phyloP scores from a whole-genome alignment of 2,113 vertebrate genomes.

The Fulmarus glacialis region DNA sequence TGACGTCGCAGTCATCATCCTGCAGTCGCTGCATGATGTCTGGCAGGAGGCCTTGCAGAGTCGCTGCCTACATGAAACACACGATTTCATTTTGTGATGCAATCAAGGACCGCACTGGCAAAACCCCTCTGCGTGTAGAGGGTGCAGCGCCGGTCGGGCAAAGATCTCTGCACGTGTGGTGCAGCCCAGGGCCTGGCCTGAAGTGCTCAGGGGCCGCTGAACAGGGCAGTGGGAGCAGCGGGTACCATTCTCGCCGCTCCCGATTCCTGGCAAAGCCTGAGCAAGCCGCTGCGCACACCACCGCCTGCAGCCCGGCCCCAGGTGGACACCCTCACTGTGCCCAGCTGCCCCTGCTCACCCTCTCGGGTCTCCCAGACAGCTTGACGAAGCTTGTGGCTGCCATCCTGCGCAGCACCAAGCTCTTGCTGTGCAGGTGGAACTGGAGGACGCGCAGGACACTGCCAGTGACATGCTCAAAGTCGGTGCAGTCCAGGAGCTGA shows the following conservation, averaged over 20 bases:
- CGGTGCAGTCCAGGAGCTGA: background rate
- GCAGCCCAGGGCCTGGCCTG: background rate
- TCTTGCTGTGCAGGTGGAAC: background rate
- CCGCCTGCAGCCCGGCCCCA: background rate
- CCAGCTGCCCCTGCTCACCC: background rate
- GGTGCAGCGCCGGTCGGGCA: background rate
- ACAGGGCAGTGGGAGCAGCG: background rate
- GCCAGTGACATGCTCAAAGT: fast-evolving
- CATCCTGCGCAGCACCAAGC: background rate
- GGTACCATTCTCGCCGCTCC: background rate
- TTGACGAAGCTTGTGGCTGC: background rate
- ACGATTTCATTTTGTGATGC: background rate
- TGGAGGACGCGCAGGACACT: fast-evolving
- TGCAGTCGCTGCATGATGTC: background rate
- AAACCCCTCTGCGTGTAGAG: background rate
- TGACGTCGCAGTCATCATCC: background rate
- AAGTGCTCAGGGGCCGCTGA: background rate
- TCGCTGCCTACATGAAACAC: background rate
- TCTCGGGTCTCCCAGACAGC: background rate
- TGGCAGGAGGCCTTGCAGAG: background rate
- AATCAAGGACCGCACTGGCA: background rate
- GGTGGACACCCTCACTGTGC: background rate
- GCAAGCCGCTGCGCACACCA: background rate
- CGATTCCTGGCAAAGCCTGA: background rate
- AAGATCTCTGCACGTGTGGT: fast-evolving